Percentiles rank a stretch among this genome's conserved stretches.
Conservation (phyloP, 2,113 vertebrate genomes). For the Python bivittatus region DNA sequence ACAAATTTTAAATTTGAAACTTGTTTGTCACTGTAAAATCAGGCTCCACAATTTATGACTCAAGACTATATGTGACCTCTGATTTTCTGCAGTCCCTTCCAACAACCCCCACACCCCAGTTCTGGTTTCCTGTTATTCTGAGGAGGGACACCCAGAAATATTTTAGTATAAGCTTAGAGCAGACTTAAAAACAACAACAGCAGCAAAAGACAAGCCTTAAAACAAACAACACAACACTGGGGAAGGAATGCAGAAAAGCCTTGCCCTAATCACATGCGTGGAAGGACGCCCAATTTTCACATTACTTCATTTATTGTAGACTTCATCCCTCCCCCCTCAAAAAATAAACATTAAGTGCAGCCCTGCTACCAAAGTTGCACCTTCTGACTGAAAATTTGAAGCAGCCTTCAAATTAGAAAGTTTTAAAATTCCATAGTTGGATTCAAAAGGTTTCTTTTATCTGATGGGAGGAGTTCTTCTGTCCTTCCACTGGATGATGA, state of each 20-base stretch:
- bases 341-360: neutral
- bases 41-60: neutral
- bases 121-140: neutral
- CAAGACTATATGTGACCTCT: neutral
- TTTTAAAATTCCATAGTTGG: neutral
- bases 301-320: neutral
- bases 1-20: neutral
- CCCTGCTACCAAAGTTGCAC: neutral
- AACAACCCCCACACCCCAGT: neutral
- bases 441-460: neutral
- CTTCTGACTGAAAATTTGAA: neutral
- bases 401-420: neutral
- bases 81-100: neutral
- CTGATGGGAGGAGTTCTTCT: neutral
- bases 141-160: neutral
- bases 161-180: neutral
- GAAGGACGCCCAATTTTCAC: neutral
- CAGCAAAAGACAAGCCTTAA: neutral
- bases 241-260: neutral
- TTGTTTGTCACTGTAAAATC: neutral
- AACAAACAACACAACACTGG: neutral
- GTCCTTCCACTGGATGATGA: neutral
- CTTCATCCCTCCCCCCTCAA: neutral
- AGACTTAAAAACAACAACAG: neutral
- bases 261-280: neutral